Percentiles rank a stretch among this genome's conserved stretches.
These are phyloP conservation scores for Gallinago undulata DNA, from an alignment of 2,113 vertebrate species.

Conservation along the genomic window DNA sequence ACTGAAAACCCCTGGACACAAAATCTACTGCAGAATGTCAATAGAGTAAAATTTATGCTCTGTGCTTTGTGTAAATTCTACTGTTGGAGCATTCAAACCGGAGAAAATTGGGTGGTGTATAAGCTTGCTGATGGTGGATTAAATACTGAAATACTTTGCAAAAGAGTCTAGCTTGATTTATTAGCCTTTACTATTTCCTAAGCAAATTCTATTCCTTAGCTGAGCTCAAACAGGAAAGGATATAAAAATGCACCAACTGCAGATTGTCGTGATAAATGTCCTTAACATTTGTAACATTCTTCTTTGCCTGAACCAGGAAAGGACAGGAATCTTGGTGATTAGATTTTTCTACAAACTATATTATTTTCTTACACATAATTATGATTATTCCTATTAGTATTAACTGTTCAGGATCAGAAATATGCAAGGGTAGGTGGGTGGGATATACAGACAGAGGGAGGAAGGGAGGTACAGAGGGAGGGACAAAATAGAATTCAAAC, in stretches of 20 bases:
- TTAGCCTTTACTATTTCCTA: background rate
- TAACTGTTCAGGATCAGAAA: background rate
- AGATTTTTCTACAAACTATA: background rate
- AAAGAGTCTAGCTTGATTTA: conserved; percentile 12
- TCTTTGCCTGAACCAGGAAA: background rate
- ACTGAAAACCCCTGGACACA: background rate
- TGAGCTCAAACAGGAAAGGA: background rate
- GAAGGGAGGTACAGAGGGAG: background rate
- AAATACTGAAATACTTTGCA: background rate
- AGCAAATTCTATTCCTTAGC: background rate
- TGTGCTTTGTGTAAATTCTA: background rate
- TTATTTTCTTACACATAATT: background rate
- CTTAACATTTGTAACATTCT: background rate
- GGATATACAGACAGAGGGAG: background rate
- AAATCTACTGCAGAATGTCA: background rate
- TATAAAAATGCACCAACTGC: background rate
- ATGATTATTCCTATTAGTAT: background rate
- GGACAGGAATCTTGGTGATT: background rate
- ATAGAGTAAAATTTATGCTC: background rate
- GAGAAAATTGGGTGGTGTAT: background rate
- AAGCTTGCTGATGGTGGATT: conserved; percentile 2
- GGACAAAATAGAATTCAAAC: background rate
- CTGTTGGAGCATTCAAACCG: background rate
- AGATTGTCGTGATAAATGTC: background rate
- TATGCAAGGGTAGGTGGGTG: background rate